phyloP scores from a whole-genome alignment of 2,797 vertebrate species.

The Danio aesculapii region DNA sequence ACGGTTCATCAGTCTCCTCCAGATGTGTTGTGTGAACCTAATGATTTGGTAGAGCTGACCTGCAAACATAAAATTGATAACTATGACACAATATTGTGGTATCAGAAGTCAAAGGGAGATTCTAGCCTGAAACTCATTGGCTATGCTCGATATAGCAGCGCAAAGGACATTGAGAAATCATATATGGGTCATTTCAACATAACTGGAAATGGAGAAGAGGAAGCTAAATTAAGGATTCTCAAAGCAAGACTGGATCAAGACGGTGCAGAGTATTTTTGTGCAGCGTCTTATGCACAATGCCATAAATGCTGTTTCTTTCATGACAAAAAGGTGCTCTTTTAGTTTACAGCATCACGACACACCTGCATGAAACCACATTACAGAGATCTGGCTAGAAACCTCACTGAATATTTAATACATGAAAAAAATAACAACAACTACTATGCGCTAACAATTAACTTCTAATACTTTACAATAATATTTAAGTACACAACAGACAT shows the following conservation, averaged over 20 bases:
- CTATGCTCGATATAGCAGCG: neutral
- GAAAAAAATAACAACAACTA: too few relatives aligned
- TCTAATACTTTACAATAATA: too few relatives aligned
- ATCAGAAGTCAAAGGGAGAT: conserved; percentile 41
- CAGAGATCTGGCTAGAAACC: neutral
- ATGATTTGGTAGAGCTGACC: conserved; percentile 37
- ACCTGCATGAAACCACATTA: conserved; percentile 36
- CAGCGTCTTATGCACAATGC: conserved; percentile 56
- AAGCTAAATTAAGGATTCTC: conserved; percentile 40
- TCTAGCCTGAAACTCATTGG: conserved; percentile 47
- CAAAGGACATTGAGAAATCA: conserved; percentile 17
- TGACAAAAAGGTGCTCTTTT: conserved; percentile 43
- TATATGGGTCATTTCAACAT: conserved; percentile 30
- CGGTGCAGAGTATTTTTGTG: conserved; percentile 60
- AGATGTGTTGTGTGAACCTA: conserved; percentile 47
- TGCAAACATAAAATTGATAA: conserved; percentile 59
- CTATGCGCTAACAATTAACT: neutral
- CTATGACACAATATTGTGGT: conserved; percentile 45
- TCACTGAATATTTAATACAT: too few relatives aligned
- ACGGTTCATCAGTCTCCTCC: conserved; percentile 64
- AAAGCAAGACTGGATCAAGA: conserved; percentile 31
- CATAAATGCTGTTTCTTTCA: neutral
- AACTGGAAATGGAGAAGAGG: conserved; percentile 37
- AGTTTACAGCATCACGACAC: neutral
- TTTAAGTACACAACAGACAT: too few relatives aligned